Evolutionary conservation across 2,797 vertebrate genomes (phyloP).

Genomic region (Labeo calbasu): DNA sequence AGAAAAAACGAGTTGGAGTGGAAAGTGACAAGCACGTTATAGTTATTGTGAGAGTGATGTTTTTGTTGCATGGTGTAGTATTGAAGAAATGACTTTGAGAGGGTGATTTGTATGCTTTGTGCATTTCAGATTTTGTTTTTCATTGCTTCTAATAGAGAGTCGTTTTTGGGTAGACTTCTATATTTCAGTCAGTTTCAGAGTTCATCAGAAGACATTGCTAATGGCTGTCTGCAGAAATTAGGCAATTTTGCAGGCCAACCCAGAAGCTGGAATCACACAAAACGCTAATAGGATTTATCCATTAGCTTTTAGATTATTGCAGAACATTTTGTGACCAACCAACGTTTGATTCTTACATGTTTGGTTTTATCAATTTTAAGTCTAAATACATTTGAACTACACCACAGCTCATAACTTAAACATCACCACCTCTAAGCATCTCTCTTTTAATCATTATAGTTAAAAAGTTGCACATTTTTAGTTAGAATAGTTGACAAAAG

Average conservation of each 20-base stretch:
- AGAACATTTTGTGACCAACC: neutral
- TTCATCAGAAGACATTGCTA: constrained; percentile 6
- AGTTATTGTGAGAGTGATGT: neutral
- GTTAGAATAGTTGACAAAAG: neutral
- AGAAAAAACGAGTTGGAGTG: neutral
- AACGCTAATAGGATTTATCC: neutral
- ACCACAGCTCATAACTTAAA: neutral
- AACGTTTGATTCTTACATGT: neutral
- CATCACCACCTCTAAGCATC: neutral
- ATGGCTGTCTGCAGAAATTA: neutral
- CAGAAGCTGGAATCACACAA: neutral
- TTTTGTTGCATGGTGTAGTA: neutral
- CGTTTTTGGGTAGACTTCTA: neutral
- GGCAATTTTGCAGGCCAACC: neutral
- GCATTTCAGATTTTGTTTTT: too few species aligned
- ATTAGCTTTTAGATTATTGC: neutral
- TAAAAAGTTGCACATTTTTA: neutral
- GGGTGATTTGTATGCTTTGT: neutral
- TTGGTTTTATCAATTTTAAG: neutral
- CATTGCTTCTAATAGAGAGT: neutral
- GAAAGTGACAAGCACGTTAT: neutral
- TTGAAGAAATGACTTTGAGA: neutral
- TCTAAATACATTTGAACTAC: neutral
- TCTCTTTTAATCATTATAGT: neutral
- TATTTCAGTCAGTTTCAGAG: neutral